Conservation (phyloP, 2,113 vertebrate species). For the Sigmodon hispidus region DNA sequence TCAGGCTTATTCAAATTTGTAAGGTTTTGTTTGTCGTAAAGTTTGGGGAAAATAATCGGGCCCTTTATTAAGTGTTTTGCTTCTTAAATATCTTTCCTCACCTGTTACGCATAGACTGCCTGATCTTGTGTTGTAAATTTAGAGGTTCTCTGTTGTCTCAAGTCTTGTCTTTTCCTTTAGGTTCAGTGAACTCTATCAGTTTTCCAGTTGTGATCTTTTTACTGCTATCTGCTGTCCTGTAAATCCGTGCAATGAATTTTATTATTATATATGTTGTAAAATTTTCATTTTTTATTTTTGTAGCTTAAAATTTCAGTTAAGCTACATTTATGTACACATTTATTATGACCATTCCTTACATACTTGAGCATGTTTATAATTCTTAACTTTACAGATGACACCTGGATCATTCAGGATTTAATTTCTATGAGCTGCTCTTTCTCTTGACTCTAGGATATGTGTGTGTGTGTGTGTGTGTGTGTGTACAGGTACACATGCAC, state of each 20-base stretch:
- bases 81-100: background rate
- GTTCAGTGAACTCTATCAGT: background rate
- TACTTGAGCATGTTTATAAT: background rate
- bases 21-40: background rate
- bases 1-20: background rate
- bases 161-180: conserved; percentile 30
- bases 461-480: background rate
- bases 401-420: background rate
- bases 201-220: conserved; percentile 20
- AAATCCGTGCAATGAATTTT: conserved; percentile 40
- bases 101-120: background rate
- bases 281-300: background rate
- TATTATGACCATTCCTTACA: background rate
- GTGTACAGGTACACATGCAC: background rate
- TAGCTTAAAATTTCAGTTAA: background rate
- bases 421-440: conserved; percentile 15
- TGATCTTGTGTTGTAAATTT: background rate
- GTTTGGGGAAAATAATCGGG: background rate
- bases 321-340: background rate
- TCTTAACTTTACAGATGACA: background rate
- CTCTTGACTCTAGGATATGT: background rate
- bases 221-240: conserved; percentile 6
- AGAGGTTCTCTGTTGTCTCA: background rate
- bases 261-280: conserved; percentile 32
- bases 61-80: background rate